Percentiles rank a stretch among this genome's conserved stretches.
phyloP scores from a whole-genome alignment of 2,113 vertebrate species.

The Actenoides hombroni region DNA sequence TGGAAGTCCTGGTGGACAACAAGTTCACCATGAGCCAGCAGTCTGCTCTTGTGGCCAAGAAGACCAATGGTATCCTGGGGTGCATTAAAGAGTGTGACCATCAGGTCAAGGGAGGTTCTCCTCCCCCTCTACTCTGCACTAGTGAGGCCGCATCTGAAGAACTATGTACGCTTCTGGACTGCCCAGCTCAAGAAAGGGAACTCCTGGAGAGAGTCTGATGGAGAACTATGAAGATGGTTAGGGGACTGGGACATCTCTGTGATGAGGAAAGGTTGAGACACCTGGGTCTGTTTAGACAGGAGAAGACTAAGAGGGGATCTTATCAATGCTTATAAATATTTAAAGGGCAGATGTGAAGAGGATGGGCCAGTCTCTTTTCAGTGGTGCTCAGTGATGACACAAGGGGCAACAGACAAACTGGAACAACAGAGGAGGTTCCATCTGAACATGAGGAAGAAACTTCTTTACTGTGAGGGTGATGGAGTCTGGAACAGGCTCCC shows the following conservation, averaged over 20 bases:
- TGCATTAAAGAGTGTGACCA: background rate
- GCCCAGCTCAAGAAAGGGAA: background rate
- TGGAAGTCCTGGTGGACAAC: background rate
- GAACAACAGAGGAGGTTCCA: background rate
- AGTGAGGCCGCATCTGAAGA: background rate
- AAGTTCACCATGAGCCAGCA: background rate
- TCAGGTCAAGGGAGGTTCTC: background rate
- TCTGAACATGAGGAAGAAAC: background rate
- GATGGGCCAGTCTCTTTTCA: background rate
- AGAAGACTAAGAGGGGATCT: background rate
- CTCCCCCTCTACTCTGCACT: background rate
- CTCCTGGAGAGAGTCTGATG: background rate
- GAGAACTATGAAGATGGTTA: background rate
- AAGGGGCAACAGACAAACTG: background rate
- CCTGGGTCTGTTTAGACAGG: background rate
- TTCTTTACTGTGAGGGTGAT: background rate
- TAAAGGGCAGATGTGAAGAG: background rate
- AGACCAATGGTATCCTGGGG: background rate
- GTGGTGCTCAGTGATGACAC: background rate
- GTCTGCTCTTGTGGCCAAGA: background rate
- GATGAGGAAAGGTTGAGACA: background rate
- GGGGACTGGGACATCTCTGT: background rate
- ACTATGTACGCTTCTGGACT: background rate
- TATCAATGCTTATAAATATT: background rate
- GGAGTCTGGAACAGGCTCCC: background rate